Evolutionary conservation across 1,140 invertebrate species (phyloP).

Genomic region (Sinella curviseta): DNA sequence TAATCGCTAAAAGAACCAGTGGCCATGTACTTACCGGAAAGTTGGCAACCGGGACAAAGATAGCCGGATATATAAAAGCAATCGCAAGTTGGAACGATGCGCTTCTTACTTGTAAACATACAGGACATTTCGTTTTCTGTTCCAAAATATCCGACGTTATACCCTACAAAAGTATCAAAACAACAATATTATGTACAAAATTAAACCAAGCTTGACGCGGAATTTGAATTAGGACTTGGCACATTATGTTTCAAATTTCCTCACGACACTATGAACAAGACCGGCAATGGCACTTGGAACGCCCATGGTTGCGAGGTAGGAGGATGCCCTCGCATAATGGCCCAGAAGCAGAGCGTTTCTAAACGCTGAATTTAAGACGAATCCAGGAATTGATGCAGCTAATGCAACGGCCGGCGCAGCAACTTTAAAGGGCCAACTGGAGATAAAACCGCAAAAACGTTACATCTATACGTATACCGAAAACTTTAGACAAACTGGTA

Average conservation of each 20-base stretch:
- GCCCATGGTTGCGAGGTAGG: conserved; percentile 16
- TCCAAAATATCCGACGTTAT: conserved; percentile 56
- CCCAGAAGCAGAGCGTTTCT: conserved; percentile 28
- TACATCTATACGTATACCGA: no score
- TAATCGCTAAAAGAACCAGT: neutral
- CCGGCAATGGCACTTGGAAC: conserved; percentile 16
- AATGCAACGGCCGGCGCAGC: neutral
- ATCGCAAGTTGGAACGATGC: conserved; percentile 51
- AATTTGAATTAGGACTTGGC: neutral
- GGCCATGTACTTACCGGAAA: conserved; percentile 56
- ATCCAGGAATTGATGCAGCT: conserved; percentile 7
- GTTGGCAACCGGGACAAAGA: conserved; percentile 55
- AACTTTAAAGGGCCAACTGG: conserved; percentile 37
- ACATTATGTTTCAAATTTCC: neutral
- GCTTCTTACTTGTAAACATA: conserved; percentile 58
- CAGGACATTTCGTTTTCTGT: conserved; percentile 55
- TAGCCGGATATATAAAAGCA: conserved; percentile 56
- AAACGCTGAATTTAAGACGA: conserved; percentile 36
- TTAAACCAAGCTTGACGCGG: neutral
- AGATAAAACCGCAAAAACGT: neutral
- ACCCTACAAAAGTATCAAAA: conserved; percentile 53
- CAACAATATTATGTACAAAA: neutral
- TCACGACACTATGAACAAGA: conserved; percentile 32
- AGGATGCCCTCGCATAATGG: conserved; percentile 9
- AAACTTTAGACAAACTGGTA: no score